Conservation (phyloP, 2,113 vertebrate species). For the Ameiurus melas region DNA sequence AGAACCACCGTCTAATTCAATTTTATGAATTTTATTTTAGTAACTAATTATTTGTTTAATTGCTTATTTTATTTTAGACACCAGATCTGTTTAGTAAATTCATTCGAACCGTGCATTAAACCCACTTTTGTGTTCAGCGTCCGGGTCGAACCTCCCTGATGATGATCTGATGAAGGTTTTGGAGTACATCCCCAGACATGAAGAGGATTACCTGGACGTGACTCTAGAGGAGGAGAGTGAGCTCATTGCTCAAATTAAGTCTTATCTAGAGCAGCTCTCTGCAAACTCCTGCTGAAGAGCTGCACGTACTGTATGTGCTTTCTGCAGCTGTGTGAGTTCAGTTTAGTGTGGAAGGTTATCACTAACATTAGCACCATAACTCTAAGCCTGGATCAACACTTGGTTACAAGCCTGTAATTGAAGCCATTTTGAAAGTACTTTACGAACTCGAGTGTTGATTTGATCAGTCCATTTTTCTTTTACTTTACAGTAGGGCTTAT, state of each 20-base stretch:
- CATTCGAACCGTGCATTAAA: not conserved
- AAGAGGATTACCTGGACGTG: constrained; percentile 95
- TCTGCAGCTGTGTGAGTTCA: not conserved
- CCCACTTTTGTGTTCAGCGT: constrained; percentile 65
- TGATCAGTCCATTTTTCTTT: not conserved
- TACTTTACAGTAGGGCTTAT: not conserved
- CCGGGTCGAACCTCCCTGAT: constrained; percentile 80
- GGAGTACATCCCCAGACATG: constrained; percentile 88
- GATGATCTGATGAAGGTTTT: constrained; percentile 85
- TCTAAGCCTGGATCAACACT: not conserved
- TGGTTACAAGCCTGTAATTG: not conserved
- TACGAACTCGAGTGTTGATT: not conserved
- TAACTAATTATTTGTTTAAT: not conserved
- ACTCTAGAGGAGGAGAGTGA: constrained; percentile 90
- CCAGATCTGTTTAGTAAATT: not conserved
- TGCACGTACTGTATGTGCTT: not conserved
- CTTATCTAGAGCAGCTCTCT: constrained; percentile 56
- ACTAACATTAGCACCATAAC: not conserved
- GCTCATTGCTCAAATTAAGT: constrained; percentile 81
- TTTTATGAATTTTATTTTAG: not conserved
- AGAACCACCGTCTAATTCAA: not conserved
- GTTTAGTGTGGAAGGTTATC: not conserved
- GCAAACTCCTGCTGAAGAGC: constrained; percentile 31
- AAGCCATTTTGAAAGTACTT: not conserved
- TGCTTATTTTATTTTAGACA: not conserved